Conservation (phyloP, 2,888 invertebrate genomes). For the Tolmerus cingulatus region DNA sequence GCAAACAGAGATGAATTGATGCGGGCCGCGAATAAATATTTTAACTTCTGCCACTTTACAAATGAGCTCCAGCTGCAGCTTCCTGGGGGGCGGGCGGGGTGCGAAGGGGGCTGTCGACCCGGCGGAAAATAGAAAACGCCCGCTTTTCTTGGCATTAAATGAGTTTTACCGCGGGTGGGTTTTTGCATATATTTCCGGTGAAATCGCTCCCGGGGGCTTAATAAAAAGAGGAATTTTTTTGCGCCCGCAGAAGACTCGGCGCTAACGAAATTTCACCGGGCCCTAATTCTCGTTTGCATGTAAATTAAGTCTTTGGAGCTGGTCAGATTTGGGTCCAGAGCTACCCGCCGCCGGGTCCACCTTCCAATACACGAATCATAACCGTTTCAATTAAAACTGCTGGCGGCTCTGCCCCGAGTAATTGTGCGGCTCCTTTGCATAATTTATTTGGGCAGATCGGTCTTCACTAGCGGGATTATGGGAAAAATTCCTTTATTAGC, state of each 20-base stretch:
- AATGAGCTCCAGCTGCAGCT: conserved; percentile 25
- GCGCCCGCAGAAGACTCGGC: background rate
- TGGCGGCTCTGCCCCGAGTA: background rate
- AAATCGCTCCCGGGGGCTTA: background rate
- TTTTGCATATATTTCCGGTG: background rate
- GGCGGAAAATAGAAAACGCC: background rate
- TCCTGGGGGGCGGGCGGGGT: background rate
- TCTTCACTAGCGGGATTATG: conserved; percentile 20
- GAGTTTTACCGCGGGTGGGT: conserved; percentile 7
- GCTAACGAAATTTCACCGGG: conserved; percentile 10
- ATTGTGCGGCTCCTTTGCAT: conserved; percentile 29
- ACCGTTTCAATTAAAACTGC: conserved; percentile 35
- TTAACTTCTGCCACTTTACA: conserved; percentile 32
- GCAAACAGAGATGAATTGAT: conserved; percentile 35
- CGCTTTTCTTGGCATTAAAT: conserved; percentile 31
- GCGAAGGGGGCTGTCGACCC: background rate
- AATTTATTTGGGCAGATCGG: conserved; percentile 26
- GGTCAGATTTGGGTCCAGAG: conserved; percentile 19
- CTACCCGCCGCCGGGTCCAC: background rate
- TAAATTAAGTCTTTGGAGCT: conserved; percentile 18
- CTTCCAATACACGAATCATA: conserved; percentile 34
- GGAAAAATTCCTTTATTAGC: background rate
- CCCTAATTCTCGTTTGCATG: conserved; percentile 33
- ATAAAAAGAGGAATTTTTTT: conserved; percentile 4
- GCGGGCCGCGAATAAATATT: conserved; percentile 24